Base-by-base conservation (phyloP, 2,888 invertebrate species). In the Hirtodrosophila cameraria region DNA sequence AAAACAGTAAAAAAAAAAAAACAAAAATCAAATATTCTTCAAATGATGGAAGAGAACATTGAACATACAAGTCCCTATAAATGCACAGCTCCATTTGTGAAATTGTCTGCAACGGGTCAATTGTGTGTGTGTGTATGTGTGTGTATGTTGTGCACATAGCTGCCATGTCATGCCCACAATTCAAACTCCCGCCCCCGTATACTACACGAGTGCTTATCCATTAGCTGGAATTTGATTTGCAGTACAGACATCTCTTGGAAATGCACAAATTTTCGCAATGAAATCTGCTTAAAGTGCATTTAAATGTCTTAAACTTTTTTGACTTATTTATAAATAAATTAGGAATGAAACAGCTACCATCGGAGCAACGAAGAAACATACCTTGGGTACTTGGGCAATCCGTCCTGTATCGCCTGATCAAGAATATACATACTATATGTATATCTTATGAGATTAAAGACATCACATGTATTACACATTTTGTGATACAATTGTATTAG, bases 71-170 rank as follows among this genome's bases (percentile, higher is more conserved):
- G 38, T 35, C 25, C 28, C 35, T 48, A 36, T 43, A 54, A 53
- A 62, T 48, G 45, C 54, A 39, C 52, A 66, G 55, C 46, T 58
- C 50, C 63, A 64, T 64, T 67, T 67, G 63, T 75, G 59, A 58
- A 41, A 66, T 63, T 63, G 70, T 70, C 54, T 60, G 64, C 67
- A 50, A 36, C 23, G 36, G 60, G 55, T 71, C 71, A 71, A 74
- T 75, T 74, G 74, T 31, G 59, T 63, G 63, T 64, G 71, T n/a
- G n/a, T n/a, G n/a, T n/a, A n/a, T n/a, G n/a, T n/a, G n/a, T n/a
- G n/a, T n/a, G n/a, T n/a, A n/a, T n/a, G 67, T 55, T 71, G 70
- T 54, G 62, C 49, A 60, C 49, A 54, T 62, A 39, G 50, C 57
- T 71, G 67, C 52, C 39, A 46, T 33, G 69, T 49, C 63, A 67